A percentile compares a stretch with the other conserved stretches of the same genome.
Conservation (phyloP, 2,797 vertebrate species). For the Chromobotia macracanthus region DNA sequence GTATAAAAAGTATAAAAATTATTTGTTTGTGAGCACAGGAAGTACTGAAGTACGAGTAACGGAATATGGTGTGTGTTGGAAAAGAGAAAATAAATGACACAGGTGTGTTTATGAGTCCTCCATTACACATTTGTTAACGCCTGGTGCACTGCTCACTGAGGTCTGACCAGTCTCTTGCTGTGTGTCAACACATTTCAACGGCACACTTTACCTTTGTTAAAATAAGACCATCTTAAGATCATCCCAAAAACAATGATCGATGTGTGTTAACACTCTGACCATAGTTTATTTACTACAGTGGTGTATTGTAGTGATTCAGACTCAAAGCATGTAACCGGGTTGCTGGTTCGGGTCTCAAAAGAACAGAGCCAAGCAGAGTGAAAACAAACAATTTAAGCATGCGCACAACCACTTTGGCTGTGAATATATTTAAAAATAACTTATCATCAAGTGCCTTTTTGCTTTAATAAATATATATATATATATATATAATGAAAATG, state of each 20-base stretch:
- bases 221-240: constrained; percentile 7
- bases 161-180: constrained; percentile 6
- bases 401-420: not conserved
- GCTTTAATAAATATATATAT: too few relatives aligned
- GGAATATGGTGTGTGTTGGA: not conserved
- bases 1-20: too few relatives aligned
- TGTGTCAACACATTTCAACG: constrained; percentile 26
- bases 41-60: not conserved
- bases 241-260: not conserved
- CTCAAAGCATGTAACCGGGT: not conserved
- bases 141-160: constrained; percentile 11
- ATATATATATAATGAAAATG: too few relatives aligned
- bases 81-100: constrained; percentile 40
- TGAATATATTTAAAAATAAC: not conserved
- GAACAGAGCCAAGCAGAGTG: too few relatives aligned
- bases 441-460: too few relatives aligned
- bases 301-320: not conserved
- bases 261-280: not conserved
- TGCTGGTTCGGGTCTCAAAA: too few relatives aligned
- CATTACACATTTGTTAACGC: constrained; percentile 30
- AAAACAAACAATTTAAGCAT: not conserved
- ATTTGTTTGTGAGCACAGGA: not conserved
- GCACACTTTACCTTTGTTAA: constrained; percentile 34
- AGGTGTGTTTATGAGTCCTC: constrained; percentile 31
- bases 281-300: not conserved